Percentiles rank a stretch among this genome's conserved stretches.
These are phyloP conservation scores for Plebejus anna DNA, from an alignment of 2,888 invertebrate species.

Conservation along the genomic window DNA sequence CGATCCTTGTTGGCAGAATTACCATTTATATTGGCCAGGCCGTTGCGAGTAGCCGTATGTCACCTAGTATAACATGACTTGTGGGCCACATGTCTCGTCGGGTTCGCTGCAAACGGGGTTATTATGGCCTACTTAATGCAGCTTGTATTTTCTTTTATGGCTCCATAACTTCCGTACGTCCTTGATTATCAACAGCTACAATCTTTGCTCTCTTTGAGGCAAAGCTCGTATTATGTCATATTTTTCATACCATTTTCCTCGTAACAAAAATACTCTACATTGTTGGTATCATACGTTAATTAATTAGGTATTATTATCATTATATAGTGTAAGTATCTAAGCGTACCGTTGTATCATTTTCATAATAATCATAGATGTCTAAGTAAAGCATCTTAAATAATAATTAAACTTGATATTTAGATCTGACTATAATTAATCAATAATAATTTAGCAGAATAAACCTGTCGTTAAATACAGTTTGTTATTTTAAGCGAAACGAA, in stretches of 20 bases:
- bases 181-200: slow-evolving; percentile 5
- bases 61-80: slow-evolving; percentile 39
- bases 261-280: neutral
- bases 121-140: slow-evolving; percentile 26
- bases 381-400: no score
- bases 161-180: slow-evolving; percentile 18
- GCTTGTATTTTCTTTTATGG: slow-evolving; percentile 27
- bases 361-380: no score
- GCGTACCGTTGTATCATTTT: no score
- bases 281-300: neutral
- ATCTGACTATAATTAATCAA: neutral
- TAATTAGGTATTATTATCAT: neutral
- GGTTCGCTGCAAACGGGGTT: slow-evolving; percentile 6
- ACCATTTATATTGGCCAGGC: slow-evolving; percentile 67
- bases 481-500: neutral
- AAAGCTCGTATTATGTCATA: slow-evolving; percentile 10
- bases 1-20: slow-evolving; percentile 48
- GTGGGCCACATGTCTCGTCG: slow-evolving; percentile 13
- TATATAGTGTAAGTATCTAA: neutral
- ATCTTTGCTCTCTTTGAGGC: slow-evolving; percentile 23
- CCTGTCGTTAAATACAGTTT: neutral
- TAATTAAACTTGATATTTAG: neutral
- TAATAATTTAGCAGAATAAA: neutral
- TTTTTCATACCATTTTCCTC: slow-evolving; percentile 5
- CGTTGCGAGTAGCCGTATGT: slow-evolving; percentile 46